Evolutionary conservation across 2,113 vertebrate species (phyloP), one percentile per base, ranked within the genome.

Genomic region (Pseudopipra pipra): DNA sequence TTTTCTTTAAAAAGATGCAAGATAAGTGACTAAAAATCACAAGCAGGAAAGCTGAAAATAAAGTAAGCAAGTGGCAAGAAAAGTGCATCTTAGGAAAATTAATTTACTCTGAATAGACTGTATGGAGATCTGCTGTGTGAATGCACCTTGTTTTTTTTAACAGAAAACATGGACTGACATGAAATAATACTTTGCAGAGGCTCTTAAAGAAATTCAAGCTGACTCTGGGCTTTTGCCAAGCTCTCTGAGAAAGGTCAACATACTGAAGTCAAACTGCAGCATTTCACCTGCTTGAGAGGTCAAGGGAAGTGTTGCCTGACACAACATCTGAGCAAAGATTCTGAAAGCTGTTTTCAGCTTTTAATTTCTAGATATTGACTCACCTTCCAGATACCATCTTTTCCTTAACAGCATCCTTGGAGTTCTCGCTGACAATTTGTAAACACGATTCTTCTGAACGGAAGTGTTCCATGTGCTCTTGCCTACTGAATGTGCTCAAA

Each of bases 221-320:
- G 62, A 44, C 68, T 23, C 52, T 78, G 90, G 65, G 76, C 52
- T 81, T 86, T 81, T 82, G 96, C 95, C 96, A 96, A 71, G 73
- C 44, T 24, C 72, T 87, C 82, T 54, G 82, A 72, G 84, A 97
- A 97, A 97, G 93, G 95, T 97, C 95, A 97, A 54, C 93, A 78
- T 89, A 17, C 92, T 92, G 68, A 83, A 95, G 79, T 51, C 9
- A 22, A 87, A 68, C 73, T 81, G 79, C 76, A 88, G 76, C n/a
- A 8, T 88, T 92, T 92, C 90, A 84, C 68, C 82, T 94, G 78
- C 62, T 84, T 2, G 11, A 28, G 88, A 96, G 85, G 90, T 90
- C 88, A 92, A 68, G 88, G 92, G 93, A 96, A 94, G 61, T 56
- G 65, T 86, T 94, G 90, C 65, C 63, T 68, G 83, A 77, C 65